Percentiles rank a stretch among this genome's conserved stretches.
phyloP scores from a whole-genome alignment of 2,888 invertebrate genomes.

The Drosophila greeni region DNA sequence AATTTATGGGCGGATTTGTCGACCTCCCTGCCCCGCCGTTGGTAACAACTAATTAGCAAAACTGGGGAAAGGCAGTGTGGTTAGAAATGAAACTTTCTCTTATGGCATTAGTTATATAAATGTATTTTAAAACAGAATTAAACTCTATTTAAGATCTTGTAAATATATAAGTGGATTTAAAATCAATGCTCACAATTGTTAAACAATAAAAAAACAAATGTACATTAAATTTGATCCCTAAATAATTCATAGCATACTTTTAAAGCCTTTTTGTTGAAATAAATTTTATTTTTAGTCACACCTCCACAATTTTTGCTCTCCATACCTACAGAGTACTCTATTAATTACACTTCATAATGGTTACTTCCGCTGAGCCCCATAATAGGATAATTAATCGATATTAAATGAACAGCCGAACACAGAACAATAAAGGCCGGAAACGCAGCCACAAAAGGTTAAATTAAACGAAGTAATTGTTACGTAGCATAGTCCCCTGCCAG shows the following conservation, averaged over 20 bases:
- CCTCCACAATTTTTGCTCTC: neutral
- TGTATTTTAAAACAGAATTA: neutral
- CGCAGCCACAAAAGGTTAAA: slow-evolving; percentile 70
- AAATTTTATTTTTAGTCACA: neutral
- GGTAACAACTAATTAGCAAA: slow-evolving; percentile 49
- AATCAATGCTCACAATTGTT: too few relatives aligned
- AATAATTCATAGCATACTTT: neutral
- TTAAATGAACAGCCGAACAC: slow-evolving; percentile 62
- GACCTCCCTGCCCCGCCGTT: slow-evolving; percentile 40
- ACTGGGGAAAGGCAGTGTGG: slow-evolving; percentile 21
- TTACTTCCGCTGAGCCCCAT: slow-evolving; percentile 47
- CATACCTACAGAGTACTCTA: slow-evolving; percentile 16
- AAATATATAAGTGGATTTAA: neutral
- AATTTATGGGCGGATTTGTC: slow-evolving; percentile 64
- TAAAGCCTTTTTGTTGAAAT: neutral
- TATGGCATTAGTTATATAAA: too few relatives aligned
- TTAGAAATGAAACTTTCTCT: neutral
- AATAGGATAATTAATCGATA: slow-evolving; percentile 73
- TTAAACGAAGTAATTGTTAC: slow-evolving; percentile 73
- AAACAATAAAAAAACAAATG: neutral
- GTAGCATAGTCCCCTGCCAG: slow-evolving; percentile 15
- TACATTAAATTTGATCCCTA: neutral
- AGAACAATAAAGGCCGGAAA: slow-evolving; percentile 44
- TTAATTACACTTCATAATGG: slow-evolving; percentile 57
- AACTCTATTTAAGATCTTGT: too few relatives aligned